A percentile compares a stretch with the other conserved stretches of the same genome.
Conservation (phyloP, 2,888 invertebrate species). For the Phlogophora meticulosa region DNA sequence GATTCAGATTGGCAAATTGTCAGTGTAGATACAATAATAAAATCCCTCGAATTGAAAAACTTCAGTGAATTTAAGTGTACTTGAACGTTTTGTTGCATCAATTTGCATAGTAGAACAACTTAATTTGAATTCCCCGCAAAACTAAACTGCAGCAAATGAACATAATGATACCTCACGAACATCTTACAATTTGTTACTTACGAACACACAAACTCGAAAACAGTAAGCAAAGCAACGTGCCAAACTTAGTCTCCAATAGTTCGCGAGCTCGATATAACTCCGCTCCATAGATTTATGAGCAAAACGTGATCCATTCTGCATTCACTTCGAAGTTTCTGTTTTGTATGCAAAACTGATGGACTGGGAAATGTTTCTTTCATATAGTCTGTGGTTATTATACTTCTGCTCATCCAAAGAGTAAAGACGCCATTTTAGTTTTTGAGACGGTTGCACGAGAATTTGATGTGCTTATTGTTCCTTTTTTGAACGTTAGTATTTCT, state of each 20-base stretch:
- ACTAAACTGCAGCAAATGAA: slow-evolving; percentile 13
- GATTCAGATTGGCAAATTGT: no score
- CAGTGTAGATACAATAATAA: no score
- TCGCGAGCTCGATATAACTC: slow-evolving; percentile 69
- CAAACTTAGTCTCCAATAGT: slow-evolving; percentile 53
- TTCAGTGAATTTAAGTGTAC: no score
- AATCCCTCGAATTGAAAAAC: no score
- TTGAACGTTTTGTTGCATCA: no score
- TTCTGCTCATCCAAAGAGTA: background rate
- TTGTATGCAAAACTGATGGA: slow-evolving; percentile 62
- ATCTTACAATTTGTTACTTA: slow-evolving; percentile 13
- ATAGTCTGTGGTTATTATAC: slow-evolving; percentile 6
- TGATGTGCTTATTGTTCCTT: background rate
- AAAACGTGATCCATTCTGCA: slow-evolving; percentile 71
- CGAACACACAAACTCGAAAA: slow-evolving; percentile 19
- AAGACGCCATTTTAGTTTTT: slow-evolving; percentile 21
- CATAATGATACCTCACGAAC: background rate
- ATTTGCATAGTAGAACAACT: background rate
- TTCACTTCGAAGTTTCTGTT: slow-evolving; percentile 67
- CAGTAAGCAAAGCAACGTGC: slow-evolving; percentile 37
- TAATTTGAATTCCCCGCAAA: background rate
- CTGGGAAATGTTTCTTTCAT: slow-evolving; percentile 41
- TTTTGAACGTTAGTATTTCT: slow-evolving; percentile 26
- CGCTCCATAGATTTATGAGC: slow-evolving; percentile 69
- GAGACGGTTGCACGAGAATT: background rate